Evolutionary conservation across 1,140 invertebrate genomes (phyloP), one percentile per base, ranked within the genome.

Genomic region (Pomacea maculata): DNA sequence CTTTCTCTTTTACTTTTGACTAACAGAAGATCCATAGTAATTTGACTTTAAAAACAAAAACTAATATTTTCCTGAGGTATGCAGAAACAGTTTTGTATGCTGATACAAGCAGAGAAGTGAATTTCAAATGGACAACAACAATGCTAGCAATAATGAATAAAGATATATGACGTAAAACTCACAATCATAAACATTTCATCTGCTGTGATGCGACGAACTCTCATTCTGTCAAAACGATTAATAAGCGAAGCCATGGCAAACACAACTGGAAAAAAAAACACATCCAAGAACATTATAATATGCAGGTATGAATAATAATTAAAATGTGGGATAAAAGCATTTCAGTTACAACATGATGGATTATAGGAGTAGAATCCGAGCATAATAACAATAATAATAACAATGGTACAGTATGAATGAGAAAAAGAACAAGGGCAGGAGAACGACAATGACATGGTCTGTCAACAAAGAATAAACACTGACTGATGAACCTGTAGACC

Each of bases 401-500:
- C 25, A 25, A 67, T 81, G 15, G 2, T 10, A 14, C 70, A 73
- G 17, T n/a, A 73, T 25, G 21, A 73, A 73, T 25, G 21, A 73
- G 17, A 19, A 73, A 25, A 25, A 73, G 17, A 19, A 73, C 2
- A 19, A 81, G 25, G 25, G 21, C 0, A 2, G 65, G 45, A 57
- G 73, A 11, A n/a, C 2, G 45, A 70, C 45, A 45, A 8, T 29
- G 21, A 76, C 34, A 17, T 45, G 6, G 34, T 6, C 34, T 45
- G 34, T 45, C 34, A 45, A n/a, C 25, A 63, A 19, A 61, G 45
- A 98, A 93, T 84, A 96, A 93, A 80, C 97, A 95, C 89, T 89
- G 86, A 93, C 93, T 92, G 87, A 99, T 92, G 86, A 97, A 95
- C 89, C 98, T 94, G 92, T 96, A 98, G 55, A 98, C 90, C 75